Conservation (phyloP, 2,797 vertebrate genomes). For the Typhlichthys subterraneus region DNA sequence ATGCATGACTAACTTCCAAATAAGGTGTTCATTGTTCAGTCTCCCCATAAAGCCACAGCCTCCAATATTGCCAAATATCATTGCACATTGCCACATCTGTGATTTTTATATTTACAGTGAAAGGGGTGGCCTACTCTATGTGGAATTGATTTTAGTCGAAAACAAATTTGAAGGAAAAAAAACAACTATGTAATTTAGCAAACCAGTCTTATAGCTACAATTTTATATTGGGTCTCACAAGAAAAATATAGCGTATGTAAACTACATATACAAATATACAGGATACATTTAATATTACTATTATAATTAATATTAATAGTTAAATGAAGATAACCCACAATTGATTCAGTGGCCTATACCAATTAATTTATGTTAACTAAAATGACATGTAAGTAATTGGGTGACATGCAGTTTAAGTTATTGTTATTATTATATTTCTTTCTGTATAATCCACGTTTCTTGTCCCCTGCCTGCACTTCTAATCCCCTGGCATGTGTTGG, state of each 20-base stretch:
- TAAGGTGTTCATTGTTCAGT: constrained; percentile 73
- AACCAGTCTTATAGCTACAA: too few relatives aligned
- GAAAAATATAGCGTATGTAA: too few relatives aligned
- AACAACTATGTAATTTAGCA: too few relatives aligned
- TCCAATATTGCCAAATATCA: constrained; percentile 31
- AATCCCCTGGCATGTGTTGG: constrained; percentile 85
- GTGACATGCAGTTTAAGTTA: constrained; percentile 45
- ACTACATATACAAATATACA: too few relatives aligned
- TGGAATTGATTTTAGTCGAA: too few relatives aligned
- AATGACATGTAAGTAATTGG: constrained; percentile 35
- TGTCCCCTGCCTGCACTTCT: constrained; percentile 86
- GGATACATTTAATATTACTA: too few relatives aligned
- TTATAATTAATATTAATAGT: too few relatives aligned
- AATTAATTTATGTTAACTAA: constrained; percentile 21
- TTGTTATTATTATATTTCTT: constrained; percentile 11
- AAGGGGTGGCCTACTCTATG: constrained; percentile 10
- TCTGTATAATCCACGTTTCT: constrained; percentile 79
- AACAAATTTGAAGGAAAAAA: too few relatives aligned
- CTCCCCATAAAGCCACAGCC: constrained; percentile 41
- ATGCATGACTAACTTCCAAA: constrained; percentile 59
- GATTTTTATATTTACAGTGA: constrained; percentile 9
- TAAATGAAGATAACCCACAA: too few relatives aligned
- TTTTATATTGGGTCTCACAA: too few relatives aligned
- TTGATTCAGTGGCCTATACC: too few relatives aligned
- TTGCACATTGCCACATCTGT: constrained; percentile 13